Evolutionary conservation across 2,797 vertebrate genomes (phyloP).

Genomic region (Dryobates pubescens): DNA sequence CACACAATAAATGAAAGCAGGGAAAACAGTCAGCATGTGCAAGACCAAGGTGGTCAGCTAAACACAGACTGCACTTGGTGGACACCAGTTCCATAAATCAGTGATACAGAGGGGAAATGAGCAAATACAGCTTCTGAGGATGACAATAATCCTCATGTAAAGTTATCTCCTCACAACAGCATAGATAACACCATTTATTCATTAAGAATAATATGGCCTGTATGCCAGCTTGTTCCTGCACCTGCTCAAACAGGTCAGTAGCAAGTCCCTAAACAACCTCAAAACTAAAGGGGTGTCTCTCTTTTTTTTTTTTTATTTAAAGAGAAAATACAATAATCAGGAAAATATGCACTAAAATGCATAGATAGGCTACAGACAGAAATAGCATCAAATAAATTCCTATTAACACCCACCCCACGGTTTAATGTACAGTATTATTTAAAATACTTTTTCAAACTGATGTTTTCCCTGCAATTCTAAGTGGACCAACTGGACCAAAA

Average conservation of each 20-base stretch:
- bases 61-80: not conserved
- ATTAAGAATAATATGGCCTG: not conserved
- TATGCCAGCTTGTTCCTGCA: not conserved
- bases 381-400: not conserved
- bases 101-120: not conserved
- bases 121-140: not conserved
- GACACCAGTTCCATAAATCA: not conserved
- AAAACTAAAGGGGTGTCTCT: not conserved
- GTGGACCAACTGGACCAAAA: not conserved
- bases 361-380: not conserved
- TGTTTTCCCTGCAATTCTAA: not conserved
- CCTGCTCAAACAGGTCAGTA: not conserved
- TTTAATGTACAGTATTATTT: not conserved
- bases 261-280: not conserved
- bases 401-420: not conserved
- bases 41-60: not conserved
- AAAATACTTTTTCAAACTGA: not conserved
- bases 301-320: not conserved
- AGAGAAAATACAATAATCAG: not conserved
- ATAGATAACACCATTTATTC: not conserved
- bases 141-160: not conserved
- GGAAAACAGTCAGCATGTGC: not conserved
- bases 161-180: rapidly evolving
- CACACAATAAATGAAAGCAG: not conserved
- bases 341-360: not conserved